Evolutionary conservation across 1,140 invertebrate species (phyloP).

Genomic region (Teleopsis dalmanni): DNA sequence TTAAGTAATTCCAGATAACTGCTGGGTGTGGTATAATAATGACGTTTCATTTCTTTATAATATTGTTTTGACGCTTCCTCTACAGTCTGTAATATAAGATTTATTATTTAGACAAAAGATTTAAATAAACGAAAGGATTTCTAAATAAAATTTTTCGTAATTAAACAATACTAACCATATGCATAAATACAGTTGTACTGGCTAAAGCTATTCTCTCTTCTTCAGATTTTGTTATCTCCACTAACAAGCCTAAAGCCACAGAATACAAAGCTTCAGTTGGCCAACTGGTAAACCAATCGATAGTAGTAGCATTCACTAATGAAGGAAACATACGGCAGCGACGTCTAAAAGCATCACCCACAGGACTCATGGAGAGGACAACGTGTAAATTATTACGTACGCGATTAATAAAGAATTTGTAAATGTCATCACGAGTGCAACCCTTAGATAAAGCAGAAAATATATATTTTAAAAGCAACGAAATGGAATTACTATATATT

Average conservation of each 20-base stretch:
- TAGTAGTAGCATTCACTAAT: slow-evolving; percentile 86
- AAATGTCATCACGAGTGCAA: slow-evolving; percentile 67
- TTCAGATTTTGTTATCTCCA: slow-evolving; percentile 44
- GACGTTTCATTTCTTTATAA: slow-evolving; percentile 71
- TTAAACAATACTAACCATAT: slow-evolving; percentile 44
- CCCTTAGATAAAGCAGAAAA: slow-evolving; percentile 35
- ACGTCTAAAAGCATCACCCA: slow-evolving; percentile 73
- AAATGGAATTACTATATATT: not conserved
- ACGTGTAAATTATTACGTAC: slow-evolving; percentile 75
- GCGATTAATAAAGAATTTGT: slow-evolving; percentile 71
- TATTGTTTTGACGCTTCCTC: slow-evolving; percentile 65
- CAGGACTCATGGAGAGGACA: slow-evolving; percentile 82
- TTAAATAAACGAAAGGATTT: not conserved
- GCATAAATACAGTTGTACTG: slow-evolving; percentile 66
- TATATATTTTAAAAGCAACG: not conserved
- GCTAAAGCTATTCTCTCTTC: slow-evolving; percentile 50
- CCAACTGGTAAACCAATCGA: slow-evolving; percentile 90
- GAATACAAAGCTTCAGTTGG: slow-evolving; percentile 78
- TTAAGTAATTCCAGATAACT: slow-evolving; percentile 83
- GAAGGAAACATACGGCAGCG: slow-evolving; percentile 82
- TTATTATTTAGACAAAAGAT: not conserved
- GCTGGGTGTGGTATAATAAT: slow-evolving; percentile 84
- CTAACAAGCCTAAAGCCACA: slow-evolving; percentile 58
- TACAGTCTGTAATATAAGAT: slow-evolving; percentile 50
- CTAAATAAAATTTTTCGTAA: not conserved